These are phyloP conservation scores for Hydrolagus colliei DNA, from an alignment of 2,797 vertebrate species.

Conservation along the genomic window DNA sequence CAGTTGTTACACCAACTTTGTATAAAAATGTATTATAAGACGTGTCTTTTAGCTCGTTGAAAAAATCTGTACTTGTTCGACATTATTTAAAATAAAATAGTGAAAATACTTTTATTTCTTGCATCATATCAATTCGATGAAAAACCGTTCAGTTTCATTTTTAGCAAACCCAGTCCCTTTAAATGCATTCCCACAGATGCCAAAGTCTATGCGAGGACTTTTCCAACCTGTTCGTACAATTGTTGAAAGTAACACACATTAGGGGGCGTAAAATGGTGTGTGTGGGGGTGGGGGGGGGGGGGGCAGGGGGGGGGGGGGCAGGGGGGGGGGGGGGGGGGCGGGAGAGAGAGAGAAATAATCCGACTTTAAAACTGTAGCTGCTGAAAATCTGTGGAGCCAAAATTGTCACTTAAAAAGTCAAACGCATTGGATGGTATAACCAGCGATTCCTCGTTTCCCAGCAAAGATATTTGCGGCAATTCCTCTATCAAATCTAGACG, in stretches of 20 bases:
- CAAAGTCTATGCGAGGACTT: neutral
- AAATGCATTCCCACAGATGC: neutral
- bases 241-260: conserved; percentile 35
- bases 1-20: neutral
- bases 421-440: conserved; percentile 17
- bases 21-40: conserved; percentile 13
- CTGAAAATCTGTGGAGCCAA: conserved; percentile 33
- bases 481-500: conserved; percentile 24
- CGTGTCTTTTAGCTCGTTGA: neutral
- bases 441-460: conserved; percentile 27
- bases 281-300: neutral
- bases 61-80: conserved; percentile 19
- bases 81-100: conserved; percentile 31
- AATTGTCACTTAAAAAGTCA: conserved; percentile 32
- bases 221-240: conserved; percentile 39
- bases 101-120: conserved; percentile 30
- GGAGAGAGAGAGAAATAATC: no score
- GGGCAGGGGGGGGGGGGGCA: no score
- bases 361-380: conserved; percentile 28
- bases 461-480: conserved; percentile 25
- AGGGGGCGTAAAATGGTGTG: neutral
- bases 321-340: neutral
- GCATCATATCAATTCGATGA: neutral
- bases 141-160: neutral
- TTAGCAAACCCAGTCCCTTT: neutral